phyloP scores from a whole-genome alignment of 2,797 vertebrate genomes.

The Megaceryle alcyon region DNA sequence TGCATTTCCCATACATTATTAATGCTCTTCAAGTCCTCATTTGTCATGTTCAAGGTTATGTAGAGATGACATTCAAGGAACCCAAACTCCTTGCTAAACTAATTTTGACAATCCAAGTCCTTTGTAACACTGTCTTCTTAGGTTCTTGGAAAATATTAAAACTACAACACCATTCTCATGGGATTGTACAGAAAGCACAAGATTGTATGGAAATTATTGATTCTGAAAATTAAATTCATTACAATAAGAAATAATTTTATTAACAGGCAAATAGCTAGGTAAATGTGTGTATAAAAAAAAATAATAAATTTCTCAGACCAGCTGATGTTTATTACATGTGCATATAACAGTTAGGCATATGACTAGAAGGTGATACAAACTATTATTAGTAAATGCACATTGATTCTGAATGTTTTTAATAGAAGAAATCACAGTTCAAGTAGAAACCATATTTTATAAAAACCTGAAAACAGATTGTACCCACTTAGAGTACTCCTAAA shows the following conservation, averaged over 20 bases:
- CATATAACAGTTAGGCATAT: neutral
- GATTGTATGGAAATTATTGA: neutral
- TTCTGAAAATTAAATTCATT: slow-evolving; percentile 10
- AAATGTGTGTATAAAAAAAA: neutral
- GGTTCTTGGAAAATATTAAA: slow-evolving; percentile 47
- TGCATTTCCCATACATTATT: slow-evolving; percentile 74
- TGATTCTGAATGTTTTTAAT: neutral
- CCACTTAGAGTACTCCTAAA: neutral
- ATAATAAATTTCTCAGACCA: neutral
- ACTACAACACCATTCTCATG: neutral
- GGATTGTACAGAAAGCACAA: neutral
- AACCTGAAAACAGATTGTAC: accelerated
- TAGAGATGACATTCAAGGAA: slow-evolving; percentile 63
- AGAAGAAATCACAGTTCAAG: neutral
- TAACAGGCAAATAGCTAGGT: neutral
- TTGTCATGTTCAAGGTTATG: slow-evolving; percentile 75
- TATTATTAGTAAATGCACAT: neutral
- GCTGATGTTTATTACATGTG: neutral
- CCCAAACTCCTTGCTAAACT: slow-evolving; percentile 44
- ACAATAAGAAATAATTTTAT: slow-evolving; percentile 39
- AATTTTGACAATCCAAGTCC: slow-evolving; percentile 10
- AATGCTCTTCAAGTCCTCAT: slow-evolving; percentile 71
- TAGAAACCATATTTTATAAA: neutral
- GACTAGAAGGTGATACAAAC: slow-evolving; percentile 6
- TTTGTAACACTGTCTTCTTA: slow-evolving; percentile 49